Evolutionary conservation across 2,113 vertebrate species (phyloP), one percentile per base, ranked within the genome.

Genomic region (Rissa tridactyla): DNA sequence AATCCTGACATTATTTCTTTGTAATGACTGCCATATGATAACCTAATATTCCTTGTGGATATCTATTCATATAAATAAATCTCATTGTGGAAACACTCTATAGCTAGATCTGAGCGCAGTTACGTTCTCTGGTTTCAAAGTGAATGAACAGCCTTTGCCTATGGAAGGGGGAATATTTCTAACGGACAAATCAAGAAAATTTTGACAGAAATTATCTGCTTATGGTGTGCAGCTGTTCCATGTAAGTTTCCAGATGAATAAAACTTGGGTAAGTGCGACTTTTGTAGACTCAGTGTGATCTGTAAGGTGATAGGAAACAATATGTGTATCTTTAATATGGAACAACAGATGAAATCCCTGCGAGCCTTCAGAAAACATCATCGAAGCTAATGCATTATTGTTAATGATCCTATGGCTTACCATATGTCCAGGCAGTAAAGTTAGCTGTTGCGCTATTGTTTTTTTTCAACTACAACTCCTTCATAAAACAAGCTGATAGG

Each of bases 261-360:
- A 87, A 72, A 78, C 46, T 46, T 79, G 42, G 32, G 29, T 81
- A 91, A 77, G 26, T 58, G 22, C 4, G 8, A 29, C 60, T 94
- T 94, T 79, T 88, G 80, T 77, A 86, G 52, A 26, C 77, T 82
- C 62, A 11, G 62, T 83, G 18, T 82, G 57, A 86, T 64, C 84
- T 65, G 66, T 81, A 84, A 79, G 78, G 62, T 95, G 82, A 82
- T 46, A 89, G 40, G 26, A 82, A 78, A 54, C 34, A 86, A 88
- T 86, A 69, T 57, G 65, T 13, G 0, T 86, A 65, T 79, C 13
- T 82, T 92, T 85, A 91, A 65, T 51, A 68, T 32, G 40, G 34
- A 82, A 82, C 54, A 84, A 58, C n/a, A 94, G 40, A 85, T 80
- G 52, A 98, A 92, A 94, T 96, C 79, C 46, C 70, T 78, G 22